Evolutionary conservation across 2,797 vertebrate species (phyloP).

Genomic region (Prunella strophiata): DNA sequence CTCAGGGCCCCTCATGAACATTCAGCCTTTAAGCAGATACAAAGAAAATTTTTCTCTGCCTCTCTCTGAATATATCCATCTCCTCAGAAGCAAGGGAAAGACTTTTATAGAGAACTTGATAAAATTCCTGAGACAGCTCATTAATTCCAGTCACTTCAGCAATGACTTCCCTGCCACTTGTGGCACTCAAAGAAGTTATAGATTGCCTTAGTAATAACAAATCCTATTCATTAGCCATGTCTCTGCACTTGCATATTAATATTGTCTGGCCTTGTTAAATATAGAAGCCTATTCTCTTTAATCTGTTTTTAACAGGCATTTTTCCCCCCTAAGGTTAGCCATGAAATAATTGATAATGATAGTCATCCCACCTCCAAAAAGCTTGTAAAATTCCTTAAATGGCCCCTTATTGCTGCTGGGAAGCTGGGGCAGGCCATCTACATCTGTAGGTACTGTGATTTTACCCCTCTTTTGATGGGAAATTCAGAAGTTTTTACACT

Average conservation of each 20-base stretch:
- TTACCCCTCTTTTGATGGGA: not conserved
- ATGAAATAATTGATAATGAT: not conserved
- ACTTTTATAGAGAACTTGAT: not conserved
- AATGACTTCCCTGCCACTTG: not conserved
- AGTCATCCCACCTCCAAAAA: not conserved
- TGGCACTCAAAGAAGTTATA: slow-evolving; percentile 1
- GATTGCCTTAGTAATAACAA: not conserved
- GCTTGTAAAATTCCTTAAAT: not conserved
- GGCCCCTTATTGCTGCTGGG: not conserved
- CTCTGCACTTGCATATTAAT: slow-evolving; percentile 17
- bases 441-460: not conserved
- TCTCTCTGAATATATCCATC: slow-evolving; percentile 34
- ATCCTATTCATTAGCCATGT: not conserved
- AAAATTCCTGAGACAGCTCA: slow-evolving; percentile 20
- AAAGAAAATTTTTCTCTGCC: slow-evolving; percentile 2
- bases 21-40: slow-evolving; percentile 25
- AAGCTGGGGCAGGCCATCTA: not conserved
- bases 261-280: slow-evolving; percentile 36
- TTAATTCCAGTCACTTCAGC: slow-evolving; percentile 24
- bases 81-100: not conserved
- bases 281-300: slow-evolving; percentile 14
- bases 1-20: slow-evolving; percentile 22
- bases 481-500: not conserved
- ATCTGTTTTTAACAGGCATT: not conserved
- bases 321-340: not conserved